phyloP scores from a whole-genome alignment of 2,797 vertebrate genomes.

The Sternarchorhynchus goeldii region DNA sequence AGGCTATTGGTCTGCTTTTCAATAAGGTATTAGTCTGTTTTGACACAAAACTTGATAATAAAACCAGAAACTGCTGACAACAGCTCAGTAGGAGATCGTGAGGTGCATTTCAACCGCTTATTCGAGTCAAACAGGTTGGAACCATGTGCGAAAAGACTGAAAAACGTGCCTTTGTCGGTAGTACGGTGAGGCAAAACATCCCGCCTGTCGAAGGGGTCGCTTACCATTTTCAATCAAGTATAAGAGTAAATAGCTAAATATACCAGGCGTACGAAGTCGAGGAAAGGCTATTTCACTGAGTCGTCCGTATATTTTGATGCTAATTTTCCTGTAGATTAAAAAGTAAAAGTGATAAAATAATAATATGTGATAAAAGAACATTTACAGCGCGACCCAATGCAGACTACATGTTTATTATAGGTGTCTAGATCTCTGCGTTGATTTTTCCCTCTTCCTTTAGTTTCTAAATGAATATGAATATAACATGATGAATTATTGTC shows the following conservation, averaged over 20 bases:
- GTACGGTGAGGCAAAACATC: conserved; percentile 54
- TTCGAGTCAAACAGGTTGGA: conserved; percentile 63
- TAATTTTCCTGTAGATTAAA: conserved; percentile 48
- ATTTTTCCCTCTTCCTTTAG: too few species aligned
- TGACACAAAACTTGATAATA: background rate
- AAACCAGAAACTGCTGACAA: background rate
- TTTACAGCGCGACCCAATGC: too few species aligned
- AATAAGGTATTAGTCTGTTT: background rate
- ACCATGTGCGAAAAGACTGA: conserved; percentile 67
- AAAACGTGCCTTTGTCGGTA: conserved; percentile 32
- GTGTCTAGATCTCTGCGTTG: too few species aligned
- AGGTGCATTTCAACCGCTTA: too few species aligned
- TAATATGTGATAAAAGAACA: conserved; percentile 67
- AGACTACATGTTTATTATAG: too few species aligned
- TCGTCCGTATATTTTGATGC: conserved; percentile 48
- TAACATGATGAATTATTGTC: too few species aligned
- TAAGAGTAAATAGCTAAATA: too few species aligned
- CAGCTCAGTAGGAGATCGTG: too few species aligned
- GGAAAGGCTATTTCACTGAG: too few species aligned
- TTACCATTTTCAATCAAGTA: too few species aligned
- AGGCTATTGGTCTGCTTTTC: background rate
- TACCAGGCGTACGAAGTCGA: too few species aligned
- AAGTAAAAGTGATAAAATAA: conserved; percentile 53
- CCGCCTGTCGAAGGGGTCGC: conserved; percentile 63
- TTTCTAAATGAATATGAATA: too few species aligned